These are phyloP conservation scores for Chaunax sp. DNA, from an alignment of 2,797 vertebrate species.

Conservation along the genomic window DNA sequence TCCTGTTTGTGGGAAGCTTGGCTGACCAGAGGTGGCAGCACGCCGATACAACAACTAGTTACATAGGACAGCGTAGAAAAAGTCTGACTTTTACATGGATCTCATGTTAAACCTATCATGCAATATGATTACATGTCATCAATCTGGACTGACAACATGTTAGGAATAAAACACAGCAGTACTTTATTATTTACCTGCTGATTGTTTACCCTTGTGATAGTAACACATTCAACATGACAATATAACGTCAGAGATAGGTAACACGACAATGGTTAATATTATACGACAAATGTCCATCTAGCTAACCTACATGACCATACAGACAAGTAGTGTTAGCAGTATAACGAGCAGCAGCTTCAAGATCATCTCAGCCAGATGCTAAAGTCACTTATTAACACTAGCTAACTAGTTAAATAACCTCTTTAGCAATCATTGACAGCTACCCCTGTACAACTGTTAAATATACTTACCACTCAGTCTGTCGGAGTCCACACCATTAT, in stretches of 20 bases:
- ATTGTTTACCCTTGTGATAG: neutral
- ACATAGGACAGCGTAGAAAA: neutral
- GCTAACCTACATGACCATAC: fast-evolving
- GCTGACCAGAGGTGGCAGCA: conserved; percentile 3
- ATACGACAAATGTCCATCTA: neutral
- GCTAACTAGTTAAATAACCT: conserved; percentile 3
- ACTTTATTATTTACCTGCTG: neutral
- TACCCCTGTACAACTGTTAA: neutral
- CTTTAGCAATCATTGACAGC: conserved; percentile 9
- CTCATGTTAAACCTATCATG: neutral
- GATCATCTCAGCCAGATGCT: neutral
- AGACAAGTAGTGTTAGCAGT: neutral
- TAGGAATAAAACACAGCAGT: neutral
- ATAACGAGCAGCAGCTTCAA: neutral
- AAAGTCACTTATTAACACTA: conserved; percentile 3
- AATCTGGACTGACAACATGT: neutral
- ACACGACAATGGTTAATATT: neutral
- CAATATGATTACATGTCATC: neutral
- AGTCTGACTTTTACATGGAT: neutral
- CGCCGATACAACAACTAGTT: neutral
- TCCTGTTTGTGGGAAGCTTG: neutral
- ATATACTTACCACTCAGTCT: conserved; percentile 58
- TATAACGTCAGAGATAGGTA: neutral
- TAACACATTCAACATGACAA: neutral
- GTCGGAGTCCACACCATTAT: conserved; percentile 41